A percentile compares a stretch with the other conserved stretches of the same genome.
Evolutionary conservation across 2,797 vertebrate species (phyloP).

Genomic region (Euphonia xanthogaster): DNA sequence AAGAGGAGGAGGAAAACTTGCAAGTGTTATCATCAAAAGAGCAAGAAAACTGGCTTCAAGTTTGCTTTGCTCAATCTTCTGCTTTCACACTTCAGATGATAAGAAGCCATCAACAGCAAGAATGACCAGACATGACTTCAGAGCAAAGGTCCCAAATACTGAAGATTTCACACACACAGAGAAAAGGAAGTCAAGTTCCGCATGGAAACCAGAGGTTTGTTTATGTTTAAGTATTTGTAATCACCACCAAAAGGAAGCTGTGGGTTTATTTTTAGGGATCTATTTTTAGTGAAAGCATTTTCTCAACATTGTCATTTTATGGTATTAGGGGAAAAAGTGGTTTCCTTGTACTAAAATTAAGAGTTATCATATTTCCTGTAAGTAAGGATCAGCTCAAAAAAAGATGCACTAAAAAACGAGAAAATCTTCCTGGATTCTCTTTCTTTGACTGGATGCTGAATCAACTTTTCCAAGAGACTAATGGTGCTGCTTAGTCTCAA

Average conservation of each 20-base stretch:
- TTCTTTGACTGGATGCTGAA: neutral
- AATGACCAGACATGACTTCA: neutral
- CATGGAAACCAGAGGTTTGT: slow-evolving; percentile 11
- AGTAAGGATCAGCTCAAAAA: neutral
- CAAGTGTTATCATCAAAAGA: neutral
- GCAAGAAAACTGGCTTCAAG: neutral
- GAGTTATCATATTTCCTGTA: neutral
- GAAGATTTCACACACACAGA: neutral
- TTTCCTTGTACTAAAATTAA: slow-evolving; percentile 40
- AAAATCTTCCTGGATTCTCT: neutral
- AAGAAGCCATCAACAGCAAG: neutral
- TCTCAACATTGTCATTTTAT: slow-evolving; percentile 28
- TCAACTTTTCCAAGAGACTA: neutral
- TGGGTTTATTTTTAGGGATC: slow-evolving; percentile 38
- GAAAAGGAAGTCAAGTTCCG: neutral
- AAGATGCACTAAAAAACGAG: neutral
- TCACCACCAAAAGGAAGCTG: slow-evolving; percentile 36
- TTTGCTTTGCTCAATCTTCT: neutral
- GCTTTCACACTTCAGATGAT: neutral
- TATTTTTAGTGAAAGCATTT: slow-evolving; percentile 39
- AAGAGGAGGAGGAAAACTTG: neutral
- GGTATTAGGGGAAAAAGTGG: neutral
- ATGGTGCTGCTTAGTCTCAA: neutral
- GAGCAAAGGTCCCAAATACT: neutral
- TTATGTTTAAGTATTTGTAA: neutral